Evolutionary conservation across 2,113 vertebrate species (phyloP).

Genomic region (cat (Felis catus)): DNA sequence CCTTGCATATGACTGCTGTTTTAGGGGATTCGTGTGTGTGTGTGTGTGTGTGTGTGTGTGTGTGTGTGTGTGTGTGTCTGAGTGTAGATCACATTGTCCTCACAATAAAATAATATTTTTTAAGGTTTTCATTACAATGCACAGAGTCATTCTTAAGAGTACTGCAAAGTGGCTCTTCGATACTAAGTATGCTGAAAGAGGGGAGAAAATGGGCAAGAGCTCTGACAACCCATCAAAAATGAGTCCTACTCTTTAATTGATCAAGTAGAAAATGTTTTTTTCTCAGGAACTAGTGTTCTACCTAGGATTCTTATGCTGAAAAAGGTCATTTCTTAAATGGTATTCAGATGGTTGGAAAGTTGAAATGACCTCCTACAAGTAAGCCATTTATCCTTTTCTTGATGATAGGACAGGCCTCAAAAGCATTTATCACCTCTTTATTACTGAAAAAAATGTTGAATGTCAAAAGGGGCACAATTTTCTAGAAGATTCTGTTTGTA

Average conservation of each 20-base stretch:
- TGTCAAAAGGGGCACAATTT: slow-evolving; percentile 6
- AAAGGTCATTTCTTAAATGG: slow-evolving; percentile 47
- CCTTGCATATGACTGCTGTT: not conserved
- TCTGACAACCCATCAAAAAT: not conserved
- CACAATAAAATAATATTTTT: not conserved
- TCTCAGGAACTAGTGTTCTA: not conserved
- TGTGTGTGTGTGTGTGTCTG: not conserved
- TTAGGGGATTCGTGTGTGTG: not conserved
- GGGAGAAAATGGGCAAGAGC: not conserved
- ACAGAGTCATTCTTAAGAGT: not conserved
- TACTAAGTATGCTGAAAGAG: not conserved
- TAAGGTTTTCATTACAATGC: not conserved
- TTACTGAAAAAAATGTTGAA: slow-evolving; percentile 11
- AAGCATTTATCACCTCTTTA: not conserved
- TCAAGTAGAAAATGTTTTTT: not conserved
- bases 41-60: not conserved
- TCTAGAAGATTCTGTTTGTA: slow-evolving; percentile 17
- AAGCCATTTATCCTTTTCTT: slow-evolving; percentile 26
- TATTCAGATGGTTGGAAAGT: slow-evolving; percentile 18
- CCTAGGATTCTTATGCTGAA: not conserved
- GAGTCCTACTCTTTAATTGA: not conserved
- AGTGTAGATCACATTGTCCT: not conserved
- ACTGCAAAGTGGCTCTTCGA: not conserved
- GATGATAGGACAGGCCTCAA: not conserved
- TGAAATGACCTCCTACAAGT: not conserved